These are phyloP conservation scores for Diarsia rubi DNA, from an alignment of 2,888 invertebrate species.

Conservation along the genomic window DNA sequence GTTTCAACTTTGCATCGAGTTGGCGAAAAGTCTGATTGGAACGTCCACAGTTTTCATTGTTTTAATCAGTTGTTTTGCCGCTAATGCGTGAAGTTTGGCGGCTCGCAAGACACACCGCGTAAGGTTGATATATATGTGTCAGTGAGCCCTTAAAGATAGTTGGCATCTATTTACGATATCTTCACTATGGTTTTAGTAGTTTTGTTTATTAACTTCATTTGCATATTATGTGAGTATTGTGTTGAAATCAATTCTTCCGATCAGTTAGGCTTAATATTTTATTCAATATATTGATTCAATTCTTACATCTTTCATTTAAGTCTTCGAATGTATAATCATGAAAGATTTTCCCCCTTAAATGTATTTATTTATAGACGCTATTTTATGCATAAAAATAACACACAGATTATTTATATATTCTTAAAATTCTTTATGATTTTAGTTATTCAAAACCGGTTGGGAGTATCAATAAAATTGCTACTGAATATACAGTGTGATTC, in stretches of 20 bases:
- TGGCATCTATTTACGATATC: slow-evolving; percentile 23
- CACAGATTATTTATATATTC: not conserved
- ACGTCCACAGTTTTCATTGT: slow-evolving; percentile 69
- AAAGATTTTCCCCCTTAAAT: not conserved
- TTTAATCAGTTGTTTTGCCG: slow-evolving; percentile 63
- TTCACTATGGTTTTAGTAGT: slow-evolving; percentile 57
- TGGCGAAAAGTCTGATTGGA: slow-evolving; percentile 29
- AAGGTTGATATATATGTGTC: slow-evolving; percentile 52
- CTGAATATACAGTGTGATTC: too few relatives aligned
- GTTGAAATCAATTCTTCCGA: slow-evolving; percentile 1
- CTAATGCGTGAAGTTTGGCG: slow-evolving; percentile 60
- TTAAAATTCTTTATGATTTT: not conserved
- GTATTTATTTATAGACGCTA: not conserved
- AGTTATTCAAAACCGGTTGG: not conserved
- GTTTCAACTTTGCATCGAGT: slow-evolving; percentile 19
- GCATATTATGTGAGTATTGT: slow-evolving; percentile 64
- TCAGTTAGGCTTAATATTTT: not conserved
- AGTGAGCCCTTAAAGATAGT: slow-evolving; percentile 38
- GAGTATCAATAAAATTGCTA: not conserved
- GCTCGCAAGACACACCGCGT: slow-evolving; percentile 51
- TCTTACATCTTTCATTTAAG: not conserved
- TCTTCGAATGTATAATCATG: not conserved
- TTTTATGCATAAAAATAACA: not conserved
- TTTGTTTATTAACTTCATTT: slow-evolving; percentile 46
- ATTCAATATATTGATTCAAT: not conserved